These are phyloP conservation scores for Tryphoninae sp. DNA, from an alignment of 2,888 invertebrate genomes.

Conservation along the genomic window DNA sequence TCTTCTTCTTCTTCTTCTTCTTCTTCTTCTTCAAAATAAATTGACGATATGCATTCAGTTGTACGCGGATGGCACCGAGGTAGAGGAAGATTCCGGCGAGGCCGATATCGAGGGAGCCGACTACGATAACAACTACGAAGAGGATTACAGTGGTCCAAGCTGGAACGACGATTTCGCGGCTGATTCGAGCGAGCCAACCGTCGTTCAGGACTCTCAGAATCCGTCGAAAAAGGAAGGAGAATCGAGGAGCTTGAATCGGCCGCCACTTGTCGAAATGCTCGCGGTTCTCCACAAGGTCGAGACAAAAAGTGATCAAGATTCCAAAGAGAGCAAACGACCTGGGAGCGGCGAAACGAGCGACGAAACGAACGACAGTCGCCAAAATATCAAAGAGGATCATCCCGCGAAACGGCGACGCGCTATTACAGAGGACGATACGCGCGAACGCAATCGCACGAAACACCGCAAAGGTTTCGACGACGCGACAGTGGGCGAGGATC, in stretches of 20 bases:
- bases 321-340: slow-evolving; percentile 53
- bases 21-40: too few relatives aligned
- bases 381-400: slow-evolving; percentile 20
- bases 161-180: slow-evolving; percentile 68
- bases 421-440: slow-evolving; percentile 48
- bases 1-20: background rate
- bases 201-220: background rate
- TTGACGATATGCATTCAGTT: slow-evolving; percentile 66
- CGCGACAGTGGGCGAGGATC: background rate
- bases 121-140: slow-evolving; percentile 70
- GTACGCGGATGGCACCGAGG: slow-evolving; percentile 71
- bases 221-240: slow-evolving; percentile 13
- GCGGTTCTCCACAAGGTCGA: slow-evolving; percentile 63
- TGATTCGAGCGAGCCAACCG: slow-evolving; percentile 62
- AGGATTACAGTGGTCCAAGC: slow-evolving; percentile 67
- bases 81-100: slow-evolving; percentile 68
- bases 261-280: slow-evolving; percentile 64
- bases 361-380: slow-evolving; percentile 6
- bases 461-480: slow-evolving; percentile 47
- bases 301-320: slow-evolving; percentile 58
- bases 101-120: slow-evolving; percentile 69
- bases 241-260: slow-evolving; percentile 22
- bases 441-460: slow-evolving; percentile 54
- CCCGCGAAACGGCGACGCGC: slow-evolving; percentile 57
- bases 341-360: slow-evolving; percentile 47